Evolutionary conservation across 2,888 invertebrate genomes (phyloP).

Genomic region (Phasia obesa): DNA sequence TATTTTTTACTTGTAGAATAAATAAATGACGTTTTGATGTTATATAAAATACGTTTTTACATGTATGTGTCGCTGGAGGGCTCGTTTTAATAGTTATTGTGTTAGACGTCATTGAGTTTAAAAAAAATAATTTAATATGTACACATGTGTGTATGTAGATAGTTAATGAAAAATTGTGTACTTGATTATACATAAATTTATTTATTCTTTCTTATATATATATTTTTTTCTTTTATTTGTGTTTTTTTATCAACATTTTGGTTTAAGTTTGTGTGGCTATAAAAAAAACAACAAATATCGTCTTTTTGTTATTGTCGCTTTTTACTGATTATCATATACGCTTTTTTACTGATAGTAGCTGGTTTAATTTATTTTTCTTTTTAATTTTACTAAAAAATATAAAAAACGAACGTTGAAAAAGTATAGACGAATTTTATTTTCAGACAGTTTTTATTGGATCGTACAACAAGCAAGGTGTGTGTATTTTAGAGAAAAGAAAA

Average conservation of each 20-base stretch:
- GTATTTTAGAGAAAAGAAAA: background rate
- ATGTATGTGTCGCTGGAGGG: conserved; percentile 27
- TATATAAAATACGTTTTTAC: background rate
- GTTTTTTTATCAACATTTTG: conserved; percentile 4
- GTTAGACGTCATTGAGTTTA: too few relatives aligned
- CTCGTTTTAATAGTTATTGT: too few relatives aligned
- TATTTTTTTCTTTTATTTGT: background rate
- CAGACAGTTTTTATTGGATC: conserved; percentile 56
- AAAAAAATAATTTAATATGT: too few relatives aligned
- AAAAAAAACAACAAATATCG: background rate
- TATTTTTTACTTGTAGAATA: background rate
- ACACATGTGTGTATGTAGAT: too few relatives aligned
- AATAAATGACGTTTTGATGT: background rate
- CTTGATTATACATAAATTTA: background rate
- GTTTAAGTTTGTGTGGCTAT: background rate
- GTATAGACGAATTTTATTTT: conserved; percentile 34
- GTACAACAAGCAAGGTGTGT: conserved; percentile 56
- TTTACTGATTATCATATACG: background rate
- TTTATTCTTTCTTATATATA: background rate
- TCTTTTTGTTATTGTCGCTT: background rate
- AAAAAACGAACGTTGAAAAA: conserved; percentile 21
- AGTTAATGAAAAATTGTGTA: too few relatives aligned
- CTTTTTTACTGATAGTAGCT: conserved; percentile 15
- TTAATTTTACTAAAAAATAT: conserved; percentile 20
- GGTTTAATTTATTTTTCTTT: conserved; percentile 15